Conservation (phyloP, 2,888 invertebrate genomes). For the Cephus nigrinus region DNA sequence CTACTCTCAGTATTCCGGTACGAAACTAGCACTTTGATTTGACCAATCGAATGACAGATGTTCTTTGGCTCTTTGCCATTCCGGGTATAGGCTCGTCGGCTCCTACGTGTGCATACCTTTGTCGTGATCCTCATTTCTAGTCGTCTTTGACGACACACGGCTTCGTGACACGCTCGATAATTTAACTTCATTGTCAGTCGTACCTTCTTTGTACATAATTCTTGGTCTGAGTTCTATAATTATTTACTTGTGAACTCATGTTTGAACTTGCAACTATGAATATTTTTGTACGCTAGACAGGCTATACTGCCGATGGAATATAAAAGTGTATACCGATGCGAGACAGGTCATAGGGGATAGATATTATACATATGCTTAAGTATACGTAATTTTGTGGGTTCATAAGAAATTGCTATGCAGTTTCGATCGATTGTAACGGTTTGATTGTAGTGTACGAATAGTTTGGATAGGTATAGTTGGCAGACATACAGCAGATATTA, state of each 20-base stretch:
- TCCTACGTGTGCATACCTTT: background rate
- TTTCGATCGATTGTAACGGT: background rate
- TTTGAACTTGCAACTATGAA: background rate
- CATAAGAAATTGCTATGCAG: background rate
- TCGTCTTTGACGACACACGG: background rate
- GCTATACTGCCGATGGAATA: background rate
- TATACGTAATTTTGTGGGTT: background rate
- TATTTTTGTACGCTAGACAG: background rate
- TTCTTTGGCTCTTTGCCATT: background rate
- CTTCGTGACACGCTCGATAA: background rate
- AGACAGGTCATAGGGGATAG: background rate
- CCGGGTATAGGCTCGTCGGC: background rate
- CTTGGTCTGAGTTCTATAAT: background rate
- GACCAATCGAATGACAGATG: background rate
- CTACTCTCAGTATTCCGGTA: conserved; percentile 43
- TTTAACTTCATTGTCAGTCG: background rate
- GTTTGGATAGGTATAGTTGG: background rate
- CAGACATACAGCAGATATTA: background rate
- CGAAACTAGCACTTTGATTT: conserved; percentile 14
- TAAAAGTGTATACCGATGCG: background rate
- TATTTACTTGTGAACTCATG: background rate
- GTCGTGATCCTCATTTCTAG: background rate
- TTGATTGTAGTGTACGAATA: background rate
- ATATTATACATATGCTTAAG: background rate
- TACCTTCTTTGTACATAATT: background rate